Conservation (phyloP, 2,797 vertebrate species). For the Peromyscus attwateri region DNA sequence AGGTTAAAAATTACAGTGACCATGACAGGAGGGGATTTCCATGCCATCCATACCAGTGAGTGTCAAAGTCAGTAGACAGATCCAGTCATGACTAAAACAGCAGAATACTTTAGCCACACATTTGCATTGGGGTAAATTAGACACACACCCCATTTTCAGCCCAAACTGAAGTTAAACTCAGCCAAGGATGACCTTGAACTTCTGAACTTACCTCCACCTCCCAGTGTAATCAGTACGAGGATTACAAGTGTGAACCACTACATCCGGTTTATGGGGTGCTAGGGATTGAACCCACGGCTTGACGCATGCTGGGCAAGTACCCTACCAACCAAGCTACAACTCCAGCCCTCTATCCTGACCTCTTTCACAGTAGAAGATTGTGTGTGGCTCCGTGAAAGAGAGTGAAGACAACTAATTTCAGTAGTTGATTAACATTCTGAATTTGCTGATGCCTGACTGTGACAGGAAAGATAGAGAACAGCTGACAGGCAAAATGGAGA, state of each 20-base stretch:
- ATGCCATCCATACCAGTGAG: background rate
- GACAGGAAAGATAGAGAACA: background rate
- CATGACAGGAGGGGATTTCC: background rate
- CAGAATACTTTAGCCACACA: background rate
- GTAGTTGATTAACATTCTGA: background rate
- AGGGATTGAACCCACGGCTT: background rate
- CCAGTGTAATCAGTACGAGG: background rate
- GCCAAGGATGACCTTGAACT: background rate
- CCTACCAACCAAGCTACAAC: background rate
- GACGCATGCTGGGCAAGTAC: too few species aligned
- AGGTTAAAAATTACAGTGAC: conserved; percentile 9
- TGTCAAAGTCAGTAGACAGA: background rate
- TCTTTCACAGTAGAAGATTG: conserved; percentile 10
- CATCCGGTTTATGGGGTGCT: background rate
- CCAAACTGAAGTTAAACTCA: background rate
- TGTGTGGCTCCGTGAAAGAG: conserved; percentile 2
- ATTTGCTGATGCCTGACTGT: background rate
- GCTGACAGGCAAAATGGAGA: background rate
- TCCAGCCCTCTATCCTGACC: background rate
- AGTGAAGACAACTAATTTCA: background rate
- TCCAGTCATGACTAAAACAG: background rate
- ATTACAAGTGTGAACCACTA: background rate
- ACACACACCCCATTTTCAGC: background rate
- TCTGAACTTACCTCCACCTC: background rate
- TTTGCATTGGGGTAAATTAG: background rate